These are phyloP conservation scores for Goniozus legneri DNA, from an alignment of 1,140 invertebrate genomes.

Conservation along the genomic window DNA sequence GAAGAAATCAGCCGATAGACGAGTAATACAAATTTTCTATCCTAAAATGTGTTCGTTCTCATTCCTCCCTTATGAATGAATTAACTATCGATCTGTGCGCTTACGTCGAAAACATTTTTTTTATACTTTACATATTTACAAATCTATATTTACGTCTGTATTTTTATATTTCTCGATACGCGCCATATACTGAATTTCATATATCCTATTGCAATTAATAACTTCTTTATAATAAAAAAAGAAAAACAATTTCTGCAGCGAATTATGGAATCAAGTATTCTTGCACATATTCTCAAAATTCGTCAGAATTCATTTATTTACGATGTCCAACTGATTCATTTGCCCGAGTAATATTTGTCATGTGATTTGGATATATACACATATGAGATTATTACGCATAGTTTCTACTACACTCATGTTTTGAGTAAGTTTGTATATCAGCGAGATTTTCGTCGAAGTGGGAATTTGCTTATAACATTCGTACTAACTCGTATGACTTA, in stretches of 20 bases:
- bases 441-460: background rate
- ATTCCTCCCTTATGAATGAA: conserved; percentile 5
- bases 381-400: background rate
- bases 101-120: conserved; percentile 23
- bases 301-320: no score
- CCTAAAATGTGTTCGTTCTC: conserved; percentile 7
- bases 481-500: background rate
- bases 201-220: background rate
- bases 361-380: background rate
- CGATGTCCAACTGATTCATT: no score
- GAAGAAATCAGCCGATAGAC: conserved; percentile 1
- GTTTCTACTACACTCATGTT: background rate
- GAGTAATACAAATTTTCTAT: conserved; percentile 15
- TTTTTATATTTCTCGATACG: conserved; percentile 11
- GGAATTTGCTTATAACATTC: background rate
- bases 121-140: conserved; percentile 22
- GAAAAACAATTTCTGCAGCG: background rate
- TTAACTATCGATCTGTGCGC: conserved; percentile 19
- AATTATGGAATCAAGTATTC: background rate
- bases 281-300: no score
- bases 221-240: conserved; percentile 6
- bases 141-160: conserved; percentile 5
- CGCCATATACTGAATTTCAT: conserved; percentile 16
- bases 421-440: background rate
- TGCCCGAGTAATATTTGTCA: no score